A percentile compares a stretch with the other conserved stretches of the same genome.
Conservation (phyloP, 2,797 vertebrate species). For the Alosa sapidissima region DNA sequence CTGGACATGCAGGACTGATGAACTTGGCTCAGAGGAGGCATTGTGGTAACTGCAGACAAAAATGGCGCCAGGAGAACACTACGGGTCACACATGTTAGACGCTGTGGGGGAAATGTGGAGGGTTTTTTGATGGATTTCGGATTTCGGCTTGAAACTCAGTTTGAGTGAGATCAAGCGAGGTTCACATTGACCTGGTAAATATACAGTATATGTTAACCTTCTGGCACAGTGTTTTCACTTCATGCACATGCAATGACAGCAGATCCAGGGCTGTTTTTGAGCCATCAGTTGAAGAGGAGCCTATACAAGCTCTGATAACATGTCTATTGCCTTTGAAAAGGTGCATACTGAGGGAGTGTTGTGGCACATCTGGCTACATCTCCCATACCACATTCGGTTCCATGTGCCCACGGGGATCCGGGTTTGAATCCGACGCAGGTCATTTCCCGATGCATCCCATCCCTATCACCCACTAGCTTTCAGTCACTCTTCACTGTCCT, state of each 20-base stretch:
- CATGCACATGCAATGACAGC: background rate
- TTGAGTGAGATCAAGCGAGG: background rate
- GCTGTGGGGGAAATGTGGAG: too few species aligned
- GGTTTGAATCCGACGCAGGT: too few species aligned
- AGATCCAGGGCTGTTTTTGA: background rate
- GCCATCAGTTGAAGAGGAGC: background rate
- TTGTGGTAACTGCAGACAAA: slow-evolving; percentile 9
- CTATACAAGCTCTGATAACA: background rate
- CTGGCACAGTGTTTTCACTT: background rate
- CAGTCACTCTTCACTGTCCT: too few species aligned
- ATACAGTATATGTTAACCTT: background rate
- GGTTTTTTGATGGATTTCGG: too few species aligned
- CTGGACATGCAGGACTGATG: background rate
- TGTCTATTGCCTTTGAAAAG: background rate
- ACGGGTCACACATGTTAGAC: background rate
- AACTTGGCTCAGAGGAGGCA: slow-evolving; percentile 14
- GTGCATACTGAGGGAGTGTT: background rate
- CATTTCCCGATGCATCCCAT: too few species aligned
- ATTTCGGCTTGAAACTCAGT: background rate
- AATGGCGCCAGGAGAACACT: background rate
- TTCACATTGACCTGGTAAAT: background rate
- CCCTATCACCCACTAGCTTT: too few species aligned
- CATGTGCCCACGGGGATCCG: too few species aligned
- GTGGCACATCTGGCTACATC: too few species aligned
- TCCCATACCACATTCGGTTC: too few species aligned